Evolutionary conservation across 2,888 invertebrate genomes (phyloP).

Genomic region (Imbricaverruca yamaguchii): DNA sequence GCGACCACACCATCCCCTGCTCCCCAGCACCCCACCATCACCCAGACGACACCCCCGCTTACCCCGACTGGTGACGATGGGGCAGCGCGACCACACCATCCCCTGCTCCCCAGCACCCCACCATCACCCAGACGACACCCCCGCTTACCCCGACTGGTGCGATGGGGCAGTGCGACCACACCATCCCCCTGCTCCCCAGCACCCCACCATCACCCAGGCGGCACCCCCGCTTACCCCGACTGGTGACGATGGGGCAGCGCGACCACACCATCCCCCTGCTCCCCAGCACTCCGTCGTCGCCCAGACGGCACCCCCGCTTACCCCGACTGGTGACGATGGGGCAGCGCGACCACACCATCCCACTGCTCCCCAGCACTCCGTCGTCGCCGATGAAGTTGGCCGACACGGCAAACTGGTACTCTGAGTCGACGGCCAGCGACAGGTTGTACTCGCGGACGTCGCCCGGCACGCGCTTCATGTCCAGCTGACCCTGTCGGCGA

Average conservation of each 20-base stretch:
- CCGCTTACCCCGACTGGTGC: too few relatives aligned
- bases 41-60: neutral
- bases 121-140: too few relatives aligned
- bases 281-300: neutral
- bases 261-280: slow-evolving; percentile 14
- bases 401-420: slow-evolving; percentile 12
- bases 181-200: slow-evolving; percentile 17
- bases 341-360: slow-evolving; percentile 15
- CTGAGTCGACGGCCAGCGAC: neutral
- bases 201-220: neutral
- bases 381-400: neutral
- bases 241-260: too few relatives aligned
- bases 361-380: slow-evolving; percentile 4
- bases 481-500: neutral
- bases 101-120: slow-evolving; percentile 5
- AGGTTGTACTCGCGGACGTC: neutral
- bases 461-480: neutral
- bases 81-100: slow-evolving; percentile 12
- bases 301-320: too few relatives aligned
- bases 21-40: neutral
- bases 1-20: slow-evolving; percentile 14
- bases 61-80: too few relatives aligned
- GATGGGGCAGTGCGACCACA: slow-evolving; percentile 3
- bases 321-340: neutral
- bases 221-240: neutral